phyloP scores from a whole-genome alignment of 2,113 vertebrate genomes.

The zebrafish (Danio rerio) region DNA sequence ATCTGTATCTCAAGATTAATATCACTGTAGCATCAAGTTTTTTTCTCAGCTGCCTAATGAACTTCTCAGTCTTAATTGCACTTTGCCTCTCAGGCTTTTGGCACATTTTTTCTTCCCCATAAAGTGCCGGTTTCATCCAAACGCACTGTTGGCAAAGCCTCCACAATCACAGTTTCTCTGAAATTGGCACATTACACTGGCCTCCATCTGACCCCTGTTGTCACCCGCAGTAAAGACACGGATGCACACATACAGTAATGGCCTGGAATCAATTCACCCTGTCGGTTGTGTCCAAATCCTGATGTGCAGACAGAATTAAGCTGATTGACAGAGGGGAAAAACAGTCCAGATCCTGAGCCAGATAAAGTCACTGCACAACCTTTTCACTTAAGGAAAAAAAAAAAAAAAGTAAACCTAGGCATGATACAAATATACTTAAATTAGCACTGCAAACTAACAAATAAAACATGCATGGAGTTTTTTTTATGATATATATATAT shows the following conservation, averaged over 20 bases:
- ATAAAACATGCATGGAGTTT: too few relatives aligned
- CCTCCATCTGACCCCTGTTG: background rate
- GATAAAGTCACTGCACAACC: background rate
- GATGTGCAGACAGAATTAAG: background rate
- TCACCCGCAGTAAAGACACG: background rate
- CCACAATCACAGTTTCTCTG: background rate
- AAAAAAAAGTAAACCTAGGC: too few relatives aligned
- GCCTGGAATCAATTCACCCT: background rate
- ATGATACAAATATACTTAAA: too few relatives aligned
- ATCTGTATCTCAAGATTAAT: background rate
- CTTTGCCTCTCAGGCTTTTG: background rate
- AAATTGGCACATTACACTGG: background rate
- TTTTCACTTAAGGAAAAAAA: background rate
- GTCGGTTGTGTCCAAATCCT: background rate
- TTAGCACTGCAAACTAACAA: too few relatives aligned
- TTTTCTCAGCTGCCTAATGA: conserved; percentile 4
- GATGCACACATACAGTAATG: background rate
- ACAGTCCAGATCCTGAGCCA: background rate
- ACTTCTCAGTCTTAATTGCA: conserved; percentile 12
- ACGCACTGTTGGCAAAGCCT: background rate
- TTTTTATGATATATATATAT: too few relatives aligned
- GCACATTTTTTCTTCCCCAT: background rate
- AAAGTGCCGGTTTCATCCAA: background rate
- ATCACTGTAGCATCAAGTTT: background rate
- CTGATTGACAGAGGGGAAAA: background rate